Evolutionary conservation across 2,797 vertebrate genomes (phyloP).

Genomic region (Lepilemur ruficaudatus): DNA sequence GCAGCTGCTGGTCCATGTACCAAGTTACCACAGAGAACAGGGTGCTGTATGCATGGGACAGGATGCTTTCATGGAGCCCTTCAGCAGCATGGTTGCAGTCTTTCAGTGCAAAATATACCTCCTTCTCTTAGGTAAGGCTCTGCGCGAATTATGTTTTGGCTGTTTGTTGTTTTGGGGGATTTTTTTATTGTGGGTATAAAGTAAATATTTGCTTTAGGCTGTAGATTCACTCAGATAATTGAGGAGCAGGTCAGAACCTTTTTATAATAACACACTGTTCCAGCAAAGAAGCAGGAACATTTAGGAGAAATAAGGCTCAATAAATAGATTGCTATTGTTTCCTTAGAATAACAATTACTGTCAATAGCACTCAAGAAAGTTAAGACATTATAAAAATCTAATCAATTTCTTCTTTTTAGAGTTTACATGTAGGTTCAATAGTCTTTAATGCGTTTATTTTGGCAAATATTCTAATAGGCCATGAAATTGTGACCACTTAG

Average conservation of each 20-base stretch:
- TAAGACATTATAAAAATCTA: slow-evolving; percentile 24
- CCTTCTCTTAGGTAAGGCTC: slow-evolving; percentile 86
- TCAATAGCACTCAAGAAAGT: slow-evolving; percentile 12
- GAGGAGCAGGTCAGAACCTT: slow-evolving; percentile 66
- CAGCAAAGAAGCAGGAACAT: slow-evolving; percentile 37
- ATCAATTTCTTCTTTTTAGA: slow-evolving; percentile 1
- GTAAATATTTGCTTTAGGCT: slow-evolving; percentile 57
- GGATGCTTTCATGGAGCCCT: slow-evolving; percentile 92
- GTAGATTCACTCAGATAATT: slow-evolving; percentile 59
- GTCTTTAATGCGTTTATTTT: background rate
- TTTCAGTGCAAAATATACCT: slow-evolving; percentile 81
- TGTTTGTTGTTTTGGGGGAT: background rate
- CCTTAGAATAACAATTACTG: slow-evolving; percentile 27
- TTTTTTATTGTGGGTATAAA: slow-evolving; percentile 4
- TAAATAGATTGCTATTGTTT: slow-evolving; percentile 24
- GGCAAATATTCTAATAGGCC: slow-evolving; percentile 11
- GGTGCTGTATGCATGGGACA: slow-evolving; percentile 83
- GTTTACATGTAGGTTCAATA: background rate
- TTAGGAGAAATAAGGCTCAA: slow-evolving; percentile 25
- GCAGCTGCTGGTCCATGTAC: slow-evolving; percentile 82
- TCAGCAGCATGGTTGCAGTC: slow-evolving; percentile 74
- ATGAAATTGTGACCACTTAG: slow-evolving; percentile 19
- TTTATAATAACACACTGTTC: slow-evolving; percentile 39
- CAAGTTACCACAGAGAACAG: slow-evolving; percentile 63
- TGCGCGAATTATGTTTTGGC: background rate